phyloP scores from a whole-genome alignment of 2,113 vertebrate genomes.

The Dromaius novaehollandiae region DNA sequence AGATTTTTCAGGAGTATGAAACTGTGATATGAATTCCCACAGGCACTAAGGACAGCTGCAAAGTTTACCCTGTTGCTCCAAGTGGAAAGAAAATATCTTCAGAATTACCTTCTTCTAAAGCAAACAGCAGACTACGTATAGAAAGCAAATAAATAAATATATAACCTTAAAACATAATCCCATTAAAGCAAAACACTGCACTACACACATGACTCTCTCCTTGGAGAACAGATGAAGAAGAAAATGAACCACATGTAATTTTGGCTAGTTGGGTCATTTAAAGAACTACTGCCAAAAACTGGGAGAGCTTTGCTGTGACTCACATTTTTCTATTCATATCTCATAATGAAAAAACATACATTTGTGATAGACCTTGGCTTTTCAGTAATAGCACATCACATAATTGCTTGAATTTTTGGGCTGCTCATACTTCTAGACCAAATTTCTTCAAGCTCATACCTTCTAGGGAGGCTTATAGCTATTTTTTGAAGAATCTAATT shows the following conservation, averaged over 20 bases:
- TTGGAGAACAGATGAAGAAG: conserved; percentile 9
- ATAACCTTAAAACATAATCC: not conserved
- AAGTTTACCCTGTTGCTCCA: not conserved
- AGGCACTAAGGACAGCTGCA: not conserved
- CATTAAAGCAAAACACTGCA: not conserved
- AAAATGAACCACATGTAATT: not conserved
- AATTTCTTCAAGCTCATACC: not conserved
- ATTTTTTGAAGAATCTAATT: not conserved
- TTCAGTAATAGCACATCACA: not conserved
- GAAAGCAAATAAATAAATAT: not conserved
- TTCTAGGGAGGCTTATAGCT: not conserved
- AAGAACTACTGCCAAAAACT: conserved; percentile 34
- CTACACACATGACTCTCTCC: not conserved
- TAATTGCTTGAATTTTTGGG: not conserved
- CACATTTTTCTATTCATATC: conserved; percentile 39
- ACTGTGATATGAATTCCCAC: not conserved
- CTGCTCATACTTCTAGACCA: not conserved
- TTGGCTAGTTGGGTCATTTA: conserved; percentile 1
- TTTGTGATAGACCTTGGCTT: conserved; percentile 22
- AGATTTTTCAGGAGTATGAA: not conserved
- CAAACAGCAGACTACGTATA: not conserved
- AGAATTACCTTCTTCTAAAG: not conserved
- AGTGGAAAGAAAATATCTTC: not conserved
- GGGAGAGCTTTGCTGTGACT: conserved; percentile 23
- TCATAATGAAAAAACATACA: not conserved